Evolutionary conservation across 1,140 invertebrate genomes (phyloP), one percentile per base, ranked within the genome.

Genomic region (Dufourea novaeangliae): DNA sequence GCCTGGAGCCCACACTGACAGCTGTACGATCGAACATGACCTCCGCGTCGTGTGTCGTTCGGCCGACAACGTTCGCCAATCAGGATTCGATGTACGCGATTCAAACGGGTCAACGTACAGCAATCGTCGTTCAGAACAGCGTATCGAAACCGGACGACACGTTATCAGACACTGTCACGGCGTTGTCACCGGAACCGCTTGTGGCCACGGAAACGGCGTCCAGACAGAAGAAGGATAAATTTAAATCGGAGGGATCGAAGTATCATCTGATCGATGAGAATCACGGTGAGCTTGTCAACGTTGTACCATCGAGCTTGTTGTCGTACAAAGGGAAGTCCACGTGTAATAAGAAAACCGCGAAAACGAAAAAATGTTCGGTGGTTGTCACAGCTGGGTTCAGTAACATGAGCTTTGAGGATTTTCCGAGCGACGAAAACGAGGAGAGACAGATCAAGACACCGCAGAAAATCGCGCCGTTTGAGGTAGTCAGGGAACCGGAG

Each of bases 391-490:
- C 93, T 3, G 95, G 95, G 5, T 96, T 96, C 79, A 95, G 94
- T 80, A 96, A 96, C 84, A 95, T 96, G 95, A 96, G 95, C 84
- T 96, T 96, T 82, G 96, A 96, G 88, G 96, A 96, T 89, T 95
- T 96, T 83, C 94, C 95, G 1, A 95, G 95, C 27, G 95, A 96
- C 79, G 95, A 96, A 69, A 93, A 93, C 41, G 88, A 91, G 22
- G 92, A 93, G 39, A 88, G 86, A 67, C 85, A 88, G 12, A 64
- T 85, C 1, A 87, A 74, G 29, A 82, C 80, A 4, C 34, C 54
- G 3, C 59, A 62, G 27, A 88, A 88, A 64, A 89, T 93, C n/a
- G 91, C 93, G 34, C 94, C 94, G 2, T 95, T 95, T 79, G 95
- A 96, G 83, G 95, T 96, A 3, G 92, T 95, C 11, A 90, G 94